Percentiles rank a stretch among this genome's conserved stretches.
These are phyloP conservation scores for Galeopsomyia nigrocyanea DNA, from an alignment of 2,888 invertebrate species.

Conservation along the genomic window DNA sequence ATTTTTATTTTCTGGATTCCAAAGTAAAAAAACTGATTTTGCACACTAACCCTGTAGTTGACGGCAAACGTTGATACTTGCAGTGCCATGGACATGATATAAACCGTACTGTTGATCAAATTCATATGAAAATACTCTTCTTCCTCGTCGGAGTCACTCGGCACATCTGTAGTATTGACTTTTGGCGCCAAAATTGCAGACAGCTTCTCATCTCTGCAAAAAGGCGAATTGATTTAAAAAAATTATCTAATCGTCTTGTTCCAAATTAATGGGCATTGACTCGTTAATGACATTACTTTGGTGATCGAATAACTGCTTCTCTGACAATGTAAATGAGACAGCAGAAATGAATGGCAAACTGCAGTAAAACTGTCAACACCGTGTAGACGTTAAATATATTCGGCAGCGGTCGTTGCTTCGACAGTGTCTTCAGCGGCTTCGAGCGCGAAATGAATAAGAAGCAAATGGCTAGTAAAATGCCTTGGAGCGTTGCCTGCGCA, in stretches of 20 bases:
- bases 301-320: constrained; percentile 80
- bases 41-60: constrained; percentile 88
- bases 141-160: constrained; percentile 71
- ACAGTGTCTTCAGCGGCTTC: constrained; percentile 94
- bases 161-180: constrained; percentile 44
- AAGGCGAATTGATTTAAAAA: constrained; percentile 9
- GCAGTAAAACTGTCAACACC: constrained; percentile 91
- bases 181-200: constrained; percentile 52
- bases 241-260: neutral
- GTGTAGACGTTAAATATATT: constrained; percentile 99
- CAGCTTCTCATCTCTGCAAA: constrained; percentile 71
- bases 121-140: constrained; percentile 92
- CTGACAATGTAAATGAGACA: constrained; percentile 91
- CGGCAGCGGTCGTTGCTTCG: constrained; percentile 94
- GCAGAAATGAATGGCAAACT: constrained; percentile 95
- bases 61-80: constrained; percentile 99
- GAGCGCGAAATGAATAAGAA: constrained; percentile 98
- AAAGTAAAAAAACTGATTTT: neutral
- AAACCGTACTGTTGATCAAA: constrained; percentile 97
- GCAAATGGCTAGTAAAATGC: constrained; percentile 93
- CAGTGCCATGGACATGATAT: constrained; percentile 96
- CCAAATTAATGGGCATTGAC: constrained; percentile 1
- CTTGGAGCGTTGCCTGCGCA: constrained; percentile 97
- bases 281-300: constrained; percentile 71
- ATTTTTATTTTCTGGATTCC: neutral